Evolutionary conservation across 2,797 vertebrate species (phyloP).

Genomic region (Lindbergichthys nudifrons): DNA sequence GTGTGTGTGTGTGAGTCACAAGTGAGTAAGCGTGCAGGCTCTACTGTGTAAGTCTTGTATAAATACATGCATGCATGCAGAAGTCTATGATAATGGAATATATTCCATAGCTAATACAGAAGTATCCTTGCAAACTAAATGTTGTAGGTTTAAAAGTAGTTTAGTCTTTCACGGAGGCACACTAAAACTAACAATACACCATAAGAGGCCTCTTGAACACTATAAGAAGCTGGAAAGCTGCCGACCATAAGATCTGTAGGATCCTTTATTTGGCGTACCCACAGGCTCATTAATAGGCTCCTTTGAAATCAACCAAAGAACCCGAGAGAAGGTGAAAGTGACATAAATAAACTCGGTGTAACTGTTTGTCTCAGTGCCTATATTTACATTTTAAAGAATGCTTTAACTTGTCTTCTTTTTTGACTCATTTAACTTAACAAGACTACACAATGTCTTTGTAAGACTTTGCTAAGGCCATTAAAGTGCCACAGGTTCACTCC

Average conservation of each 20-base stretch:
- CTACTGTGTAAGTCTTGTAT: background rate
- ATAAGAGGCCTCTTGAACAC: background rate
- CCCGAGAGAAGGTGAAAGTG: slow-evolving; percentile 14
- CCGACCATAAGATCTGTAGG: background rate
- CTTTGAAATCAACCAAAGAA: background rate
- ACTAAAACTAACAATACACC: background rate
- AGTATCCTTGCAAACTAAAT: background rate
- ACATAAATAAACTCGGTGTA: slow-evolving; percentile 37
- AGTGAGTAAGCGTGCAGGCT: slow-evolving; percentile 14
- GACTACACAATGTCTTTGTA: slow-evolving; percentile 71
- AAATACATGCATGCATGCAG: slow-evolving; percentile 8
- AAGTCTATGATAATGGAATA: background rate
- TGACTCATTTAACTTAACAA: slow-evolving; percentile 64
- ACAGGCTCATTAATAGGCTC: background rate
- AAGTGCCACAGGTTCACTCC: slow-evolving; percentile 75
- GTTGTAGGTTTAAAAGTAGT: background rate
- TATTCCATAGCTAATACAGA: background rate
- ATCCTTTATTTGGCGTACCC: background rate
- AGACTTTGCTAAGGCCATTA: slow-evolving; percentile 71
- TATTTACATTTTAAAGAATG: slow-evolving; percentile 58
- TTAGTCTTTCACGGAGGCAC: background rate
- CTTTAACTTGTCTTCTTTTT: slow-evolving; percentile 50
- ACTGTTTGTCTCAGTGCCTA: slow-evolving; percentile 12
- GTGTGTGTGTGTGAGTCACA: slow-evolving; percentile 43
- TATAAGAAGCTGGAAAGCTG: background rate